Conservation (phyloP, 2,113 vertebrate species). For the Ptyas mucosa region DNA sequence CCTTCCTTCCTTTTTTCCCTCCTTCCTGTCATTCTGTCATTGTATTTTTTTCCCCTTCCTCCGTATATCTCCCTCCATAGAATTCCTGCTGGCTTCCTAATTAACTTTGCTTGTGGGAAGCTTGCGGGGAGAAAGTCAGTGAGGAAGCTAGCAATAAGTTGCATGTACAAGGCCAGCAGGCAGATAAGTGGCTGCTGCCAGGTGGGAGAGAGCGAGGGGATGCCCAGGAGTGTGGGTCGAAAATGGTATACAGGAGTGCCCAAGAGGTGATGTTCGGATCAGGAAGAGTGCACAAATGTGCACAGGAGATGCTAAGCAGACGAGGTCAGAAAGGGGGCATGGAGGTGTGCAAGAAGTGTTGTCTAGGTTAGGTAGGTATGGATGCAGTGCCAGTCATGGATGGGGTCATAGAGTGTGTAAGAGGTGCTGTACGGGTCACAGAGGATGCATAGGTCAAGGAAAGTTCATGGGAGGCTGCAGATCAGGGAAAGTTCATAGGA, state of each 20-base stretch:
- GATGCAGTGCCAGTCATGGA: neutral
- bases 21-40: neutral
- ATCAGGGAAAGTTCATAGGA: neutral
- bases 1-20: neutral
- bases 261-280: neutral
- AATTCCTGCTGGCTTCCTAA: neutral
- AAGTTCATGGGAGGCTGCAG: neutral
- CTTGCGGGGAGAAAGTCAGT: neutral
- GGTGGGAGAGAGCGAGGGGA: neutral
- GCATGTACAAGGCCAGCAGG: neutral
- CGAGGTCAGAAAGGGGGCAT: neutral
- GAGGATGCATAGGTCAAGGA: neutral
- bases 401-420: neutral
- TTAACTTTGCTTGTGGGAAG: neutral
- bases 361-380: neutral
- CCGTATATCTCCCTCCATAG: neutral
- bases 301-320: neutral
- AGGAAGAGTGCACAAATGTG: neutral
- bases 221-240: neutral
- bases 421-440: neutral
- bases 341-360: neutral
- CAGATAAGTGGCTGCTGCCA: neutral
- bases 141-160: neutral
- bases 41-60: neutral
- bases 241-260: neutral